Evolutionary conservation across 2,113 vertebrate genomes (phyloP).

Genomic region (Sapajus apella): DNA sequence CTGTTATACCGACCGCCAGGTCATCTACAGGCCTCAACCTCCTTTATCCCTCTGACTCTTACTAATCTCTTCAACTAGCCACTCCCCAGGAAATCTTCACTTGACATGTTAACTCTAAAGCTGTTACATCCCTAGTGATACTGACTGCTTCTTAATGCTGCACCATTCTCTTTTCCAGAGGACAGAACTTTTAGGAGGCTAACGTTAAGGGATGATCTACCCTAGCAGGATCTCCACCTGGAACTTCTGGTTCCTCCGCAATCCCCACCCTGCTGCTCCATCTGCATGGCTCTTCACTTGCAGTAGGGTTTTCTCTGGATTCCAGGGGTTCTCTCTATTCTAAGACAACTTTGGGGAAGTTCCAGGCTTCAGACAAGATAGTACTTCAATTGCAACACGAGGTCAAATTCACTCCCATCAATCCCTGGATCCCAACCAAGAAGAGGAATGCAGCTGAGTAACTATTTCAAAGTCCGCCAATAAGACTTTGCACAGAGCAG

Average conservation of each 20-base stretch:
- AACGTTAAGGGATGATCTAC: background rate
- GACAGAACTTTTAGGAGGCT: background rate
- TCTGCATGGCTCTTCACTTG: background rate
- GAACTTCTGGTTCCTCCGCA: background rate
- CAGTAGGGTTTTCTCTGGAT: background rate
- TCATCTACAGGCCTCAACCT: background rate
- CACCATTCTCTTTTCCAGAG: background rate
- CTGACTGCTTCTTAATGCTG: background rate
- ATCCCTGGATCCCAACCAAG: background rate
- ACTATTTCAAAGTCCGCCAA: accelerated
- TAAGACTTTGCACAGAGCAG: background rate
- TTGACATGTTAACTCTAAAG: background rate
- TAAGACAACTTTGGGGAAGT: background rate
- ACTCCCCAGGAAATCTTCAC: background rate
- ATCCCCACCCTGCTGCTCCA: background rate
- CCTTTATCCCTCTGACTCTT: background rate
- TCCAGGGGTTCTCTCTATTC: background rate
- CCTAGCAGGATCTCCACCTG: background rate
- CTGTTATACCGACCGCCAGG: background rate
- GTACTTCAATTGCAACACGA: background rate
- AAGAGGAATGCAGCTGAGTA: background rate
- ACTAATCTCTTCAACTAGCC: background rate
- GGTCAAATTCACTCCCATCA: background rate
- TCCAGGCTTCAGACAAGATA: background rate
- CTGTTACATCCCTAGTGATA: background rate